phyloP scores from a whole-genome alignment of 2,888 invertebrate genomes.

The Volucella bombylans region DNA sequence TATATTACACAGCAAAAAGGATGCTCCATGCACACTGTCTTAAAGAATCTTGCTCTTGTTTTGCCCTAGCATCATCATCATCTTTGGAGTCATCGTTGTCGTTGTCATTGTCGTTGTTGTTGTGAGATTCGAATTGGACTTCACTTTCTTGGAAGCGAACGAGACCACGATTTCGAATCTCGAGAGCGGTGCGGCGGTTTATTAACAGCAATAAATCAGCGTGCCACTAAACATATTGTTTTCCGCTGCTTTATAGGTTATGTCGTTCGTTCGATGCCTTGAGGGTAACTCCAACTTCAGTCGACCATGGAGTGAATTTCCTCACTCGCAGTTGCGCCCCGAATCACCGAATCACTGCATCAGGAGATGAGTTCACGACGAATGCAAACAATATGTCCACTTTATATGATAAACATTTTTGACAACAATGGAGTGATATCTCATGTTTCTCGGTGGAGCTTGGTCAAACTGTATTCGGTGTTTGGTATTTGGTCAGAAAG shows the following conservation, averaged over 20 bases:
- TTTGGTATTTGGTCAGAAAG: not conserved
- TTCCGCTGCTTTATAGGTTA: conserved; percentile 73
- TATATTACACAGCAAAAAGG: conserved; percentile 70
- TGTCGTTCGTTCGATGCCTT: conserved; percentile 37
- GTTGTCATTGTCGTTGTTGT: conserved; percentile 9
- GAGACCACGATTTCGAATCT: conserved; percentile 60
- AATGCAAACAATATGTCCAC: conserved; percentile 74
- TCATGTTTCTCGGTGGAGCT: conserved; percentile 59
- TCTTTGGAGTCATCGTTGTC: conserved; percentile 17
- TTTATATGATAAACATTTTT: conserved; percentile 74
- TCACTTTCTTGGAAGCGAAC: conserved; percentile 67
- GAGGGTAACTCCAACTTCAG: not conserved
- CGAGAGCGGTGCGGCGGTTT: conserved; percentile 55
- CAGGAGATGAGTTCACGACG: conserved; percentile 50
- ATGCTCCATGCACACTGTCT: conserved; percentile 33
- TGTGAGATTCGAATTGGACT: conserved; percentile 27
- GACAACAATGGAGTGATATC: conserved; percentile 73
- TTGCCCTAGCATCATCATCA: conserved; percentile 59
- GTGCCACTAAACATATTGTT: conserved; percentile 74
- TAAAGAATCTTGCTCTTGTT: conserved; percentile 14
- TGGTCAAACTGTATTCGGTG: conserved; percentile 27
- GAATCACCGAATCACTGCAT: not conserved
- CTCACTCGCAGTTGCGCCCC: conserved; percentile 57
- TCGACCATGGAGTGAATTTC: conserved; percentile 65
- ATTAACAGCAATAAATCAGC: conserved; percentile 74